Conservation (phyloP, 2,113 vertebrate genomes). For the Pionites leucogaster region DNA sequence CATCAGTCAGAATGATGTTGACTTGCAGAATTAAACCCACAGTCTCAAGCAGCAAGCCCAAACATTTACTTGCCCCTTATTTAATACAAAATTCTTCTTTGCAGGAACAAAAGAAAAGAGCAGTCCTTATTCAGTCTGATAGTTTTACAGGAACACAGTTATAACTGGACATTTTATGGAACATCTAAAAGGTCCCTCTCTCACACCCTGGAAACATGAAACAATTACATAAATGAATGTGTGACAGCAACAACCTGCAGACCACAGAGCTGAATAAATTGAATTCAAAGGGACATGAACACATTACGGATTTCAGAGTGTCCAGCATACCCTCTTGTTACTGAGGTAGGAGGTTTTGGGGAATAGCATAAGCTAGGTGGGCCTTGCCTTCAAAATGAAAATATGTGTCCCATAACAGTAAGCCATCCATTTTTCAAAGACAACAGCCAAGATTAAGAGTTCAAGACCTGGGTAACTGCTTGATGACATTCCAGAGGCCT, state of each 20-base stretch:
- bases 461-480: not conserved
- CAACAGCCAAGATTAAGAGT: not conserved
- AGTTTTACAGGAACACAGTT: not conserved
- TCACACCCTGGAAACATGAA: not conserved
- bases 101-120: not conserved
- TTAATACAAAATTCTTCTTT: not conserved
- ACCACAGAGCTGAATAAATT: not conserved
- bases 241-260: fast-evolving
- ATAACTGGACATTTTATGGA: not conserved
- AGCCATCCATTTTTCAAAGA: not conserved
- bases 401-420: not conserved
- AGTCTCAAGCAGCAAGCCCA: not conserved
- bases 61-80: not conserved
- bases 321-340: not conserved
- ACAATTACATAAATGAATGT: not conserved
- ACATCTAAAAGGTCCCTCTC: not conserved
- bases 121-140: not conserved
- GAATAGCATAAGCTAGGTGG: not conserved
- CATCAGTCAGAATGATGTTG: not conserved
- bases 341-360: not conserved
- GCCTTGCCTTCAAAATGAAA: not conserved
- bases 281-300: not conserved
- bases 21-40: not conserved
- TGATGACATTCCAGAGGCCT: not conserved
- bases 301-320: not conserved